These are phyloP conservation scores for Glomeris maerens DNA, from an alignment of 1,140 invertebrate genomes.

Conservation along the genomic window DNA sequence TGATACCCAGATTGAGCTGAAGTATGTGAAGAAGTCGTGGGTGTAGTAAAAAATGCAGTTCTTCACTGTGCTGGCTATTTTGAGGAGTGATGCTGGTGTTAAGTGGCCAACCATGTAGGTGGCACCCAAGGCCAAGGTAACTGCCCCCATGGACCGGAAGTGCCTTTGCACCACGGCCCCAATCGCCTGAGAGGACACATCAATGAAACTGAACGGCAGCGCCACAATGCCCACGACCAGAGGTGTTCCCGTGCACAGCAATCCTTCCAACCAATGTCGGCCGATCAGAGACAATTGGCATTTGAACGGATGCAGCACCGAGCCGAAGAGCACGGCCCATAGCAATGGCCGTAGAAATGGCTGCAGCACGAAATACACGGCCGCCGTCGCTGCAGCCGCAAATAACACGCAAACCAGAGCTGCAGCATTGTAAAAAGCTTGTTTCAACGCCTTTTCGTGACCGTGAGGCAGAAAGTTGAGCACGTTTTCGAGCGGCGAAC, in stretches of 20 bases:
- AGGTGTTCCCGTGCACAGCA: slow-evolving; percentile 35
- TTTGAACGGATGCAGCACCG: slow-evolving; percentile 78
- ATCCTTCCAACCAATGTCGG: slow-evolving; percentile 47
- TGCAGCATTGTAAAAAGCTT: slow-evolving; percentile 70
- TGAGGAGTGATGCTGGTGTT: slow-evolving; percentile 23
- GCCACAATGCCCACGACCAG: slow-evolving; percentile 49
- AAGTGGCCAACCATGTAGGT: slow-evolving; percentile 30
- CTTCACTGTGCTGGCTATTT: slow-evolving; percentile 22
- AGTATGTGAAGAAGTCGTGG: slow-evolving; percentile 15
- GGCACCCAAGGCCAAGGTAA: slow-evolving; percentile 21
- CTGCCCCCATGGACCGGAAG: slow-evolving; percentile 23
- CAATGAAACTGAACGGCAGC: slow-evolving; percentile 54
- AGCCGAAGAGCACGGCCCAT: slow-evolving; percentile 85
- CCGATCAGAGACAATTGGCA: slow-evolving; percentile 49
- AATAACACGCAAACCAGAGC: slow-evolving; percentile 52
- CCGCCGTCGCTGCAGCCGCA: slow-evolving; percentile 51
- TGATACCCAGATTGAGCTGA: slow-evolving; percentile 30
- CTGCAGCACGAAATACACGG: slow-evolving; percentile 68
- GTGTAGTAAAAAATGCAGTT: slow-evolving; percentile 17
- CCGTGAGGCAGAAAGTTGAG: slow-evolving; percentile 32
- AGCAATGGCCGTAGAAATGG: slow-evolving; percentile 82
- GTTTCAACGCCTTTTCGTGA: slow-evolving; percentile 68
- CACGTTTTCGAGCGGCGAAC: slow-evolving; percentile 20
- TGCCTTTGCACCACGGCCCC: slow-evolving; percentile 34
- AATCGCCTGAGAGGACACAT: slow-evolving; percentile 52